A percentile compares a stretch with the other conserved stretches of the same genome.
These are phyloP conservation scores for Tetraodon nigroviridis DNA, from an alignment of 2,113 vertebrate species.

Conservation along the genomic window DNA sequence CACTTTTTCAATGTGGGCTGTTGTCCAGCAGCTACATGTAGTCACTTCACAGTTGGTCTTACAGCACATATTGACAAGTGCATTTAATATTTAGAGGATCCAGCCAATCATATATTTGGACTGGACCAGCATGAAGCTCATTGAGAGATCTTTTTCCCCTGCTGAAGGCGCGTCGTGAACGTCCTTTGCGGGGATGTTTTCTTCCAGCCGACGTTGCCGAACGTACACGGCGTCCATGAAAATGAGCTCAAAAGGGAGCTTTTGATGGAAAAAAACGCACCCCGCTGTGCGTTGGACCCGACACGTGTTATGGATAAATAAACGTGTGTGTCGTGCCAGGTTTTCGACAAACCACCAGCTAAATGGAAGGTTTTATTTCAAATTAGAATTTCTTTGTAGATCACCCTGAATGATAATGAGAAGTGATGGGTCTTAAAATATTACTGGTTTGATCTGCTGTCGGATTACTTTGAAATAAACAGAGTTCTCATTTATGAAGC, in stretches of 20 bases:
- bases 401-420: conserved; percentile 50
- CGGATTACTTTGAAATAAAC: conserved; percentile 14
- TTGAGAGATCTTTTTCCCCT: conserved; percentile 51
- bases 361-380: conserved; percentile 66
- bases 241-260: conserved; percentile 71
- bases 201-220: conserved; percentile 38
- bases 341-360: conserved; percentile 65
- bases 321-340: conserved; percentile 66
- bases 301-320: conserved; percentile 76
- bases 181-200: conserved; percentile 68
- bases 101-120: conserved; percentile 62
- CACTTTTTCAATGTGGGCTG: conserved; percentile 58
- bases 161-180: conserved; percentile 54
- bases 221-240: conserved; percentile 48
- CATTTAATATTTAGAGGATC: conserved; percentile 62
- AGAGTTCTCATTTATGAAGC: conserved; percentile 21
- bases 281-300: conserved; percentile 73
- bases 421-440: conserved; percentile 50
- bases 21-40: conserved; percentile 66
- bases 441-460: conserved; percentile 31
- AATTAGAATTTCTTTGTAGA: conserved; percentile 60
- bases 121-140: conserved; percentile 61
- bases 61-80: conserved; percentile 69
- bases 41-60: conserved; percentile 63
- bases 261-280: conserved; percentile 73